Evolutionary conservation across 2,888 invertebrate genomes (phyloP).

Genomic region (Pyrgus malvae): DNA sequence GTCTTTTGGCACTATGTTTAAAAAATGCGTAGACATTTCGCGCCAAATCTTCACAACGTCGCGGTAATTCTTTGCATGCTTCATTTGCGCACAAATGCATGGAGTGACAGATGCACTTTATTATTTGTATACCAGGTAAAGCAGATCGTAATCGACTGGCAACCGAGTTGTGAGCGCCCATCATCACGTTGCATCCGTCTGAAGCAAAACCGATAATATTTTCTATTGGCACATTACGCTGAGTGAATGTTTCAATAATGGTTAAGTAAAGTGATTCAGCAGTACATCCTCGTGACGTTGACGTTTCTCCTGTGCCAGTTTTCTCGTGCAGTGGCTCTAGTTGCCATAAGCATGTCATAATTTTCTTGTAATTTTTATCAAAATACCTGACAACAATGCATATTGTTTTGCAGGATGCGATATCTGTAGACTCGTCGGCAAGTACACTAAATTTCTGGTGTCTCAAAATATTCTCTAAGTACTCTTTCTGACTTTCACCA

Average conservation of each 20-base stretch:
- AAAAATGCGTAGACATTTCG: conserved; percentile 39
- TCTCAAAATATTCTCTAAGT: conserved; percentile 3
- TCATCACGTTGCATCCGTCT: conserved; percentile 34
- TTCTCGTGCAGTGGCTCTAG: no score
- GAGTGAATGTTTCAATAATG: neutral
- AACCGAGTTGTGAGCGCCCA: conserved; percentile 44
- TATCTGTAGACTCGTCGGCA: neutral
- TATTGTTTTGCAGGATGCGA: neutral
- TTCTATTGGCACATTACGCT: neutral
- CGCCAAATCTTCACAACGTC: conserved; percentile 41
- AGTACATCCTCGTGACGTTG: conserved; percentile 6
- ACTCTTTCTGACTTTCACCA: conserved; percentile 8
- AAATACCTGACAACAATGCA: neutral
- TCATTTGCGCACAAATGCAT: conserved; percentile 44
- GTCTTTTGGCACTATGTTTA: conserved; percentile 29
- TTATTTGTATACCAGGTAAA: neutral
- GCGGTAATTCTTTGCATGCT: conserved; percentile 42
- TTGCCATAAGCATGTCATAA: no score
- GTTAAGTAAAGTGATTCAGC: neutral
- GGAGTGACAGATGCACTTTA: conserved; percentile 40
- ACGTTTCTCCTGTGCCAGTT: neutral
- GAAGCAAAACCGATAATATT: conserved; percentile 39
- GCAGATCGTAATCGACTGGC: neutral
- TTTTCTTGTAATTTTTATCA: neutral
- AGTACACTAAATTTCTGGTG: conserved; percentile 5